These are phyloP conservation scores for Eulemur mongoz DNA, from an alignment of 2,797 vertebrate genomes.

Conservation along the genomic window DNA sequence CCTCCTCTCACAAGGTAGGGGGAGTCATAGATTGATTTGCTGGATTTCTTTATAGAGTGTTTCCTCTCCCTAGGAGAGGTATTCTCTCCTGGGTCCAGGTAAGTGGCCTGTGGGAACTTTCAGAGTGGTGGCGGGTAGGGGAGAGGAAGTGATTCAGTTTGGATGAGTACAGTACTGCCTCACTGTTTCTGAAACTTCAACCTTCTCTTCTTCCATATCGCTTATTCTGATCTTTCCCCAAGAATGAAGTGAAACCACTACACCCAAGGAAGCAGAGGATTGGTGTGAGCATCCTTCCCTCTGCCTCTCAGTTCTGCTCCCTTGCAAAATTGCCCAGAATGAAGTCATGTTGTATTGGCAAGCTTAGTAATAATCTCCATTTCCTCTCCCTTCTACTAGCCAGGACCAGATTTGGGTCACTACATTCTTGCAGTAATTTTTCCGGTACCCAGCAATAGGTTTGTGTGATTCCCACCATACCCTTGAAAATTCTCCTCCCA, in stretches of 20 bases:
- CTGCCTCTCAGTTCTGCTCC: background rate
- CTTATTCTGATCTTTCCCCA: background rate
- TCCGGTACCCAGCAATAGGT: background rate
- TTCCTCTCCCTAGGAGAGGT: background rate
- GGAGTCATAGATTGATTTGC: background rate
- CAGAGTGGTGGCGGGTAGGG: background rate
- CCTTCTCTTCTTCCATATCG: background rate
- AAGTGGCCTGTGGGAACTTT: background rate
- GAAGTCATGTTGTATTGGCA: background rate
- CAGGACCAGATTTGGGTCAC: background rate
- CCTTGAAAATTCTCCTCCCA: background rate
- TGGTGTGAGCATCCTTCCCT: background rate
- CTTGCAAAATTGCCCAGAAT: background rate
- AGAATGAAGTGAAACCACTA: constrained; percentile 34
- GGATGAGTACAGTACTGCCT: background rate
- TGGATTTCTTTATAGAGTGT: background rate
- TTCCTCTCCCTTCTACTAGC: background rate
- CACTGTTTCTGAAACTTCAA: background rate
- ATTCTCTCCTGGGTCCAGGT: background rate
- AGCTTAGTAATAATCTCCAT: background rate
- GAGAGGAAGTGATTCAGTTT: constrained; percentile 13
- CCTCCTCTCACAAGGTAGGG: background rate
- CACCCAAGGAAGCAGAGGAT: background rate
- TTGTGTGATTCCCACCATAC: background rate
- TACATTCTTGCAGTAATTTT: background rate